A percentile compares a stretch with the other conserved stretches of the same genome.
These are phyloP conservation scores for Zingel zingel DNA, from an alignment of 2,113 vertebrate species.

Conservation along the genomic window DNA sequence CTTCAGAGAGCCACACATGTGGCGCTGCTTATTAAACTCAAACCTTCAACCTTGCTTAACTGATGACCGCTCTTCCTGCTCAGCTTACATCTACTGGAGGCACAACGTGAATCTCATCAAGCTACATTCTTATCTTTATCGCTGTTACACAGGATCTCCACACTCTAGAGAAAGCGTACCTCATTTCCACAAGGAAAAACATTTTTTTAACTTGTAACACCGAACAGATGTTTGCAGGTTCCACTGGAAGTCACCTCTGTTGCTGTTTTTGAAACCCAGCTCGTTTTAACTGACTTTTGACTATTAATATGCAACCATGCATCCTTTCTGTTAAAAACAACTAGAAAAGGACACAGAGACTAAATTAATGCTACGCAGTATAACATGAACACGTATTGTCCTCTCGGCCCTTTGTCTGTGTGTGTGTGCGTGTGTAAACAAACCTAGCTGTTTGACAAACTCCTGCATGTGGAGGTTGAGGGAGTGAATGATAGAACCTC, in stretches of 20 bases:
- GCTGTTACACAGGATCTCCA: background rate
- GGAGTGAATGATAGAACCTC: conserved; percentile 93
- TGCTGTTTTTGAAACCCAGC: background rate
- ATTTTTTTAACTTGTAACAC: background rate
- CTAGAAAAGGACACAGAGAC: background rate
- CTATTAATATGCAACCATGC: background rate
- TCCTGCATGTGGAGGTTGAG: conserved; percentile 98
- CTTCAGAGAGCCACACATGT: background rate
- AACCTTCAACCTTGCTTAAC: background rate
- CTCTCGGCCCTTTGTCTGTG: background rate
- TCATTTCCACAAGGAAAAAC: background rate
- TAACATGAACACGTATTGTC: background rate
- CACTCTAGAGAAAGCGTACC: background rate
- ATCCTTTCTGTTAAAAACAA: background rate
- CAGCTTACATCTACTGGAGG: conserved; percentile 1
- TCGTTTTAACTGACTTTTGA: background rate
- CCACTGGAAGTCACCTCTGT: background rate
- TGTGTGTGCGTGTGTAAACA: conserved; percentile 63
- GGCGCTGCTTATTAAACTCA: background rate
- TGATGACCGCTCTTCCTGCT: background rate
- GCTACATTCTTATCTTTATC: background rate
- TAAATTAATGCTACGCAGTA: background rate
- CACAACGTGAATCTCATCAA: background rate
- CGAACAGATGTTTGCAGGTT: background rate
- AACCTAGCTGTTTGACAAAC: conserved; percentile 95